A percentile compares a stretch with the other conserved stretches of the same genome.
phyloP scores from a whole-genome alignment of 2,113 vertebrate species.

The Rhipidura dahli region DNA sequence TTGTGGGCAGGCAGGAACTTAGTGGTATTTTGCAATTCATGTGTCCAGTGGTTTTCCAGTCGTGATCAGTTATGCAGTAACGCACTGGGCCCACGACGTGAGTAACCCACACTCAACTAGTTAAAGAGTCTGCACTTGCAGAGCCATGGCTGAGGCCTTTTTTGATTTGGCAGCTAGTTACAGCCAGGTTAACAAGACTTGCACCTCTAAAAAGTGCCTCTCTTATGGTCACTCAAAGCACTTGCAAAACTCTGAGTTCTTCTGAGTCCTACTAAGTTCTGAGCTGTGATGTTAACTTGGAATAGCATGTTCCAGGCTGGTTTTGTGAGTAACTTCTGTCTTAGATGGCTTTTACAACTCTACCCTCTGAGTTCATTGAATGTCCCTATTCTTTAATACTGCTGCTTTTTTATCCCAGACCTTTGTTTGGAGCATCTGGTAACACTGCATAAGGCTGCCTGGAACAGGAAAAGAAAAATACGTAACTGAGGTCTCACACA shows the following conservation, averaged over 20 bases:
- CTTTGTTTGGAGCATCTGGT: background rate
- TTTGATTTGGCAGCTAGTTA: background rate
- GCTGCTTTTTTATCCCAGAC: background rate
- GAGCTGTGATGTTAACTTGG: background rate
- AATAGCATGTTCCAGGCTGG: background rate
- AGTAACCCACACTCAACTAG: background rate
- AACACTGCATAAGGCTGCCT: background rate
- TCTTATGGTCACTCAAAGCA: background rate
- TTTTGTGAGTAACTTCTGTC: background rate
- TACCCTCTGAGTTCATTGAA: background rate
- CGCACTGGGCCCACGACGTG: fast-evolving
- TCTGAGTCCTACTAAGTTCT: background rate
- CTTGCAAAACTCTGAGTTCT: background rate
- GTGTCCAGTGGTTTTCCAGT: background rate
- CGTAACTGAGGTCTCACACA: background rate
- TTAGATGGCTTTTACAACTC: background rate
- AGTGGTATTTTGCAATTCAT: background rate
- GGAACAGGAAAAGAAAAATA: background rate
- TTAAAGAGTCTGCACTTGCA: background rate
- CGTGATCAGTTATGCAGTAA: background rate
- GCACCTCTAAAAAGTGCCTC: background rate
- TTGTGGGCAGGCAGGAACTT: background rate
- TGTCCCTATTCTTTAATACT: background rate
- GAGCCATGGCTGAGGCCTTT: background rate
- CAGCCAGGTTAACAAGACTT: background rate